These are phyloP conservation scores for Phrynocephalus guinanensis DNA, from an alignment of 2,797 vertebrate genomes.

Conservation along the genomic window DNA sequence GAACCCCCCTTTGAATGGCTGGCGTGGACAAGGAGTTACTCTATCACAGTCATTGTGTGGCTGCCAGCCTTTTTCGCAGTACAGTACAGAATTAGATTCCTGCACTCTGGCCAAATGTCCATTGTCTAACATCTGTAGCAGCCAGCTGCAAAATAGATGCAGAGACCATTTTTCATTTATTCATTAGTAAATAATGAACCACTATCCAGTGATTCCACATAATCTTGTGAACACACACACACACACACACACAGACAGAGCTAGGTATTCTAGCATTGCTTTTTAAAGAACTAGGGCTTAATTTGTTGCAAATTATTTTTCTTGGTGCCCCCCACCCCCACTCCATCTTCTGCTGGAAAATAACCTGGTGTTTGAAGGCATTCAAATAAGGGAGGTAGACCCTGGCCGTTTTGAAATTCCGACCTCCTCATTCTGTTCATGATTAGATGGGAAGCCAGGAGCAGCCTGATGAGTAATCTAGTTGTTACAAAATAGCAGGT, in stretches of 20 bases:
- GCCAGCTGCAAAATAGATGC: constrained; percentile 44
- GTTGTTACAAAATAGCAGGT: constrained; percentile 58
- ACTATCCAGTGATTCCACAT: constrained; percentile 29
- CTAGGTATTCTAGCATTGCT: neutral
- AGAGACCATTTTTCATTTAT: constrained; percentile 31
- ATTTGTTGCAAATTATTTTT: constrained; percentile 41
- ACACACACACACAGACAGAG: too few species aligned
- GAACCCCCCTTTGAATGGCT: constrained; percentile 44
- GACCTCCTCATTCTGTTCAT: constrained; percentile 51
- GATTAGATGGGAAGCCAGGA: constrained; percentile 58
- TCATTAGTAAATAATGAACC: neutral
- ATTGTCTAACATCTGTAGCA: constrained; percentile 49
- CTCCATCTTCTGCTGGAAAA: constrained; percentile 53
- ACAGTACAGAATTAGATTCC: constrained; percentile 11
- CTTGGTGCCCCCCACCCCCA: constrained; percentile 10
- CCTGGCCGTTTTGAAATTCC: constrained; percentile 57
- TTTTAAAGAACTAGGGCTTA: constrained; percentile 13
- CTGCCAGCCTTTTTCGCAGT: constrained; percentile 49
- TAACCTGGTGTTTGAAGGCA: constrained; percentile 40
- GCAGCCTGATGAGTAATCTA: constrained; percentile 67
- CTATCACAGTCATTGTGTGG: constrained; percentile 26
- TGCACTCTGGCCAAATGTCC: constrained; percentile 53
- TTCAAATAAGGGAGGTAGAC: constrained; percentile 49
- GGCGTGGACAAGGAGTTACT: constrained; percentile 58
- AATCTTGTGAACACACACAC: neutral